Conservation (phyloP, 2,888 invertebrate genomes). For the Agrochola litura region DNA sequence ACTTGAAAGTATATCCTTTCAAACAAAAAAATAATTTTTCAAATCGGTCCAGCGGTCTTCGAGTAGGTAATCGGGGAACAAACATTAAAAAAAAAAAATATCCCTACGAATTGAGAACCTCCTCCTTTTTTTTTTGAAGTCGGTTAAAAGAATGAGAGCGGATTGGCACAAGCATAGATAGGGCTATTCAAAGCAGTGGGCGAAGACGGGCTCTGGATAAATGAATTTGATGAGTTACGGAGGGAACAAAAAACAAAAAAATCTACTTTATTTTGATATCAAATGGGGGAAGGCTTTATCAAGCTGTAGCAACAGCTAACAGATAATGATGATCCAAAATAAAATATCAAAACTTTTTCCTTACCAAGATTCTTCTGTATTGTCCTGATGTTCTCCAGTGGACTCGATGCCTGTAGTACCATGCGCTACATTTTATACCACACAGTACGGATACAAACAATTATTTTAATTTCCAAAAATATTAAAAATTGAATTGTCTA, state of each 20-base stretch:
- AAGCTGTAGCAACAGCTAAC: neutral
- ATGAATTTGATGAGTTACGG: too few relatives aligned
- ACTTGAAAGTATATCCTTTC: too few relatives aligned
- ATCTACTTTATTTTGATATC: too few relatives aligned
- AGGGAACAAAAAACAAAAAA: neutral
- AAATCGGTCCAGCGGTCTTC: too few relatives aligned
- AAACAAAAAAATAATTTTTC: too few relatives aligned
- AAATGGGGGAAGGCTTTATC: neutral
- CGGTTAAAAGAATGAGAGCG: too few relatives aligned
- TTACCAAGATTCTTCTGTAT: constrained; percentile 33
- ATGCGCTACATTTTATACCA: constrained; percentile 65
- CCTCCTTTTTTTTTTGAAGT: too few relatives aligned
- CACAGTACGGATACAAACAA: constrained; percentile 72
- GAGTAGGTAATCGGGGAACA: too few relatives aligned
- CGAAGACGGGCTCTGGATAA: neutral
- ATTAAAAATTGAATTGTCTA: constrained; percentile 68
- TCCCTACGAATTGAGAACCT: too few relatives aligned
- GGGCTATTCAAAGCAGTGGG: too few relatives aligned
- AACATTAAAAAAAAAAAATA: too few relatives aligned
- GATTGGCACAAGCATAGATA: neutral
- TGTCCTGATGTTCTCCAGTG: constrained; percentile 13
- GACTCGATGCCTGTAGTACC: constrained; percentile 38
- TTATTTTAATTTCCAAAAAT: constrained; percentile 72
- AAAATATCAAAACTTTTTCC: constrained; percentile 8
- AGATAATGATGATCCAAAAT: neutral